Percentiles rank a stretch among this genome's conserved stretches.
Evolutionary conservation across 2,888 invertebrate species (phyloP).

Genomic region (Gnatocerus cornutus): DNA sequence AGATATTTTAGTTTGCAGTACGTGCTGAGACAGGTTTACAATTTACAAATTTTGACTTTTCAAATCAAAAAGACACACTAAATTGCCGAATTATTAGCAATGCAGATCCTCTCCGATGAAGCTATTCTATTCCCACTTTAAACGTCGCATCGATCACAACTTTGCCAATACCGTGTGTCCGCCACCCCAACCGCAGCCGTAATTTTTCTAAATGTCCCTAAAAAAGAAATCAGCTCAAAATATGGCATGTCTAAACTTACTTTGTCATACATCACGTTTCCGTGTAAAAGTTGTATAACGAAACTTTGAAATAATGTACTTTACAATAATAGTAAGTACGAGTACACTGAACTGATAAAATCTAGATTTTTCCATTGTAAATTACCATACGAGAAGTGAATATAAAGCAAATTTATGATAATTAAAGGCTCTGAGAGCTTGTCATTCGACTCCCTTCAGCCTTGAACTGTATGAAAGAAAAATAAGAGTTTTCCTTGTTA

Average conservation of each 20-base stretch:
- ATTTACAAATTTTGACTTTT: no score
- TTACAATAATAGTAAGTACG: slow-evolving; percentile 29
- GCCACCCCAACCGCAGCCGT: slow-evolving; percentile 4
- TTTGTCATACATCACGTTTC: slow-evolving; percentile 44
- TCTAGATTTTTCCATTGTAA: slow-evolving; percentile 31
- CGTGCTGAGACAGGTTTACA: no score
- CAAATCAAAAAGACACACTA: no score
- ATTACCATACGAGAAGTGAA: slow-evolving; percentile 8
- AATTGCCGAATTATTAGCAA: no score
- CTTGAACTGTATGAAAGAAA: slow-evolving; percentile 23
- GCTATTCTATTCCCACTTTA: slow-evolving; percentile 1
- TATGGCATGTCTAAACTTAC: slow-evolving; percentile 43
- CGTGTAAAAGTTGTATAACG: slow-evolving; percentile 41
- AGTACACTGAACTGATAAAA: slow-evolving; percentile 27
- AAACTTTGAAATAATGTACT: slow-evolving; percentile 33
- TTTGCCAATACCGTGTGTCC: slow-evolving; percentile 18
- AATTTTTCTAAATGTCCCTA: slow-evolving; percentile 23
- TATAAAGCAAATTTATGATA: slow-evolving; percentile 26
- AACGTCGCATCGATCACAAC: slow-evolving; percentile 19
- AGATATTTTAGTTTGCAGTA: slow-evolving; percentile 27
- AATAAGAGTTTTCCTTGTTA: slow-evolving; percentile 30
- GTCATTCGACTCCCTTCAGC: slow-evolving; percentile 3
- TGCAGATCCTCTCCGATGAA: neutral
- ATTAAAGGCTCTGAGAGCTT: slow-evolving; percentile 12
- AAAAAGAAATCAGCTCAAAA: slow-evolving; percentile 35